phyloP scores from a whole-genome alignment of 2,888 invertebrate species.

The Pteria penguin region DNA sequence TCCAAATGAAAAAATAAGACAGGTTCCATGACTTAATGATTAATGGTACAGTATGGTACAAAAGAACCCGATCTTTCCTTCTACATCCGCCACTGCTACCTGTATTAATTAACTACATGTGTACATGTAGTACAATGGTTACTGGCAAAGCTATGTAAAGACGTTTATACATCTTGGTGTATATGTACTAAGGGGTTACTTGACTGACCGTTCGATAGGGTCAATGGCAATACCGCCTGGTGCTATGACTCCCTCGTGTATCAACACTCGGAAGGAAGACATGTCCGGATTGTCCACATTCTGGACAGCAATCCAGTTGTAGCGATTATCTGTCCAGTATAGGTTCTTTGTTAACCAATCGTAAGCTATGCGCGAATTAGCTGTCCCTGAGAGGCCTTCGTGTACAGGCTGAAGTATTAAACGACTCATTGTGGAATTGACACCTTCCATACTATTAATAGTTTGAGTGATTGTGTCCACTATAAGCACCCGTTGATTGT shows the following conservation, averaged over 20 bases:
- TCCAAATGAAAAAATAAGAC: too few species aligned
- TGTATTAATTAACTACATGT: too few species aligned
- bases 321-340: neutral
- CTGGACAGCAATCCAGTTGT: constrained; percentile 2
- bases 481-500: neutral
- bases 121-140: neutral
- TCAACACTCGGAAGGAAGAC: neutral
- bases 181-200: neutral
- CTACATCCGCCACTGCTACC: too few species aligned
- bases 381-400: neutral
- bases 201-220: neutral
- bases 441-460: neutral
- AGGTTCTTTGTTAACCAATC: neutral
- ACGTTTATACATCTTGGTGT: neutral
- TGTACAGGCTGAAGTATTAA: neutral
- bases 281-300: neutral
- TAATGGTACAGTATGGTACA: too few species aligned
- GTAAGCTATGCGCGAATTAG: neutral
- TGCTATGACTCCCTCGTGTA: neutral
- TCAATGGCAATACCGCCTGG: neutral
- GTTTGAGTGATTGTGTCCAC: neutral
- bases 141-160: neutral
- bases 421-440: neutral
- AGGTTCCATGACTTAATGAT: too few species aligned
- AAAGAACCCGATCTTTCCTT: too few species aligned